Evolutionary conservation across 2,113 vertebrate genomes (phyloP).

Genomic region (Conger conger): DNA sequence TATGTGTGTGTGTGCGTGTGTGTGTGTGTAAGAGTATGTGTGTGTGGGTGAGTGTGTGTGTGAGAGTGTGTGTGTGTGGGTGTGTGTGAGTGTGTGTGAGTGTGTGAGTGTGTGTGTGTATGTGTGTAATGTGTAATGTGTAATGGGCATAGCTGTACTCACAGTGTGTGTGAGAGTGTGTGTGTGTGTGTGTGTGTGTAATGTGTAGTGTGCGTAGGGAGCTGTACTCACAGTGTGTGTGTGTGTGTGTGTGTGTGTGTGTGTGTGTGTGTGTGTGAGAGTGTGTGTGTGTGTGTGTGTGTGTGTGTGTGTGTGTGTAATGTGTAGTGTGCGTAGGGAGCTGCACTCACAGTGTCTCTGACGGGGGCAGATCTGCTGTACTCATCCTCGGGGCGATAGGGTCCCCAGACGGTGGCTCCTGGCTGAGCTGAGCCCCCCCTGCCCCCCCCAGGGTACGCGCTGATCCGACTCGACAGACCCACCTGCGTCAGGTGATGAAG

Average conservation of each 20-base stretch:
- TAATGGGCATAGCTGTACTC: constrained; percentile 61
- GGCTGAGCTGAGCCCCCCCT: constrained; percentile 77
- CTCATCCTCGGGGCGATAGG: constrained; percentile 76
- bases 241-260: too few species aligned
- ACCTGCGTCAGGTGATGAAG: constrained; percentile 92
- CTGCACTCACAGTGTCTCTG: constrained; percentile 84
- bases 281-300: too few species aligned
- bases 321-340: constrained; percentile 27
- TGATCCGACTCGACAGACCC: constrained; percentile 83
- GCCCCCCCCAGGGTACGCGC: constrained; percentile 74
- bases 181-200: too few species aligned
- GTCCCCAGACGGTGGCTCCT: constrained; percentile 80
- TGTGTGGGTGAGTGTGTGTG: constrained; percentile 76
- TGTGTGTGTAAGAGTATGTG: constrained; percentile 18
- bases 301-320: neutral
- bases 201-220: too few species aligned
- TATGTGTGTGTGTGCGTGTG: too few species aligned
- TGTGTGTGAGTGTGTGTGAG: too few species aligned
- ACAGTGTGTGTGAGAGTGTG: constrained; percentile 70
- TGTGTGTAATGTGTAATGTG: too few species aligned
- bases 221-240: too few species aligned
- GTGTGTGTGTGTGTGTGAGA: too few species aligned
- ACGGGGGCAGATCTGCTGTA: constrained; percentile 63
- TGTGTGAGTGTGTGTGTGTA: too few species aligned
- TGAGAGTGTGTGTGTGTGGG: too few species aligned